Evolutionary conservation across 2,113 vertebrate genomes (phyloP), one percentile per base, ranked within the genome.

Genomic region (Grallaria varia): DNA sequence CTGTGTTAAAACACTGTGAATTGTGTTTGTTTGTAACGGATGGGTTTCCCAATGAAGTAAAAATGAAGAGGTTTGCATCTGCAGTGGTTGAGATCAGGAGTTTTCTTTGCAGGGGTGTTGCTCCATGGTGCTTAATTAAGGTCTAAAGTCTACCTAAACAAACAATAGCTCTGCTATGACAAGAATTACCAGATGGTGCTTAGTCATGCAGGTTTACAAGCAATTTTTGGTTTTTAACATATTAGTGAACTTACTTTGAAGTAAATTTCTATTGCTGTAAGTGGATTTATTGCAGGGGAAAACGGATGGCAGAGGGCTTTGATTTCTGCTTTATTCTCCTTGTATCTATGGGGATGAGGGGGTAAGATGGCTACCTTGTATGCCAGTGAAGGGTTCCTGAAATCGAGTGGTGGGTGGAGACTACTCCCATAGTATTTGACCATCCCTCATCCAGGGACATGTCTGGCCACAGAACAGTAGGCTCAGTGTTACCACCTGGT

Each of bases 131-230:
- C 89, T 66, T 67, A 93, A 84, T 90, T 90, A 96, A 96, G 93
- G 92, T 12, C 53, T 16, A 77, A 89, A 96, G 82, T 67, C 39
- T 96, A 91, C 96, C 88, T 87, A 89, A 96, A 87, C 66, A 92
- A 96, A 72, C 62, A 58, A 87, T 63, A 84, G 39, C 19, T 63
- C 31, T 84, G 74, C 81, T 94, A 80, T 58, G 58, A 56, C 42
- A 67, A 67, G 39, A 73, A 39, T 62, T 84, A 42, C 77, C 73
- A 87, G 52, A 87, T 89, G 89, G 72, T 87, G 37, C 37, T 67
- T 83, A 52, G n/a, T 40, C n/a, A 47, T 56, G 50, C 23, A 74
- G 40, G 60, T 94, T 94, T 94, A 83, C 31, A 60, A 87, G 40
- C 23, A 66, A 28, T 1, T 66, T 71, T 86, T 53, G 6, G 0